These are phyloP conservation scores for Vulpes vulpes DNA, from an alignment of 2,113 vertebrate species.

Conservation along the genomic window DNA sequence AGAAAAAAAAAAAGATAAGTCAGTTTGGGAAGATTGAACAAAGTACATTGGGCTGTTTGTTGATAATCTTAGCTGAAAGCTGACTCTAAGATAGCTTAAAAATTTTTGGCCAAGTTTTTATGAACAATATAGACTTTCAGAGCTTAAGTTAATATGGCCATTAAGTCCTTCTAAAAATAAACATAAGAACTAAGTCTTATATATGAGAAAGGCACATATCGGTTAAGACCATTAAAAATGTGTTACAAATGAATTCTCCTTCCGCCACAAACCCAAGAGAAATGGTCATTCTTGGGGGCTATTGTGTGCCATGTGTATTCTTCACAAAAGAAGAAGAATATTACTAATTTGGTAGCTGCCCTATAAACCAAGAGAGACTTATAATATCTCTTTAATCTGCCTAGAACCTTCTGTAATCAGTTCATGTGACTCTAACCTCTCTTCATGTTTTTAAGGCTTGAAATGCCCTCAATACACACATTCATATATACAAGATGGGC, in stretches of 20 bases:
- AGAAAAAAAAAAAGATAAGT: neutral
- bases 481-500: neutral
- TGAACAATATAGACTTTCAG: neutral
- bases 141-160: neutral
- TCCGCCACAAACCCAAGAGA: neutral
- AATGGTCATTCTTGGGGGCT: neutral
- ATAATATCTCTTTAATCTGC: neutral
- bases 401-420: neutral
- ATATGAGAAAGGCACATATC: neutral
- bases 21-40: neutral
- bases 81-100: constrained; percentile 6
- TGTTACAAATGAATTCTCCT: neutral
- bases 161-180: neutral
- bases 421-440: neutral
- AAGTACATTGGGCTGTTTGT: neutral
- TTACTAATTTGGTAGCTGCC: neutral
- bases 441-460: neutral
- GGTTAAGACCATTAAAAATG: neutral
- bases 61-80: neutral
- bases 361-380: neutral
- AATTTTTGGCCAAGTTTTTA: neutral
- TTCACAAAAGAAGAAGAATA: neutral
- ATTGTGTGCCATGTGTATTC: neutral
- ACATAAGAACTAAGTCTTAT: neutral
- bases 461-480: neutral